These are phyloP conservation scores for Dorcus parallelipipedus DNA, from an alignment of 2,888 invertebrate species.

Conservation along the genomic window DNA sequence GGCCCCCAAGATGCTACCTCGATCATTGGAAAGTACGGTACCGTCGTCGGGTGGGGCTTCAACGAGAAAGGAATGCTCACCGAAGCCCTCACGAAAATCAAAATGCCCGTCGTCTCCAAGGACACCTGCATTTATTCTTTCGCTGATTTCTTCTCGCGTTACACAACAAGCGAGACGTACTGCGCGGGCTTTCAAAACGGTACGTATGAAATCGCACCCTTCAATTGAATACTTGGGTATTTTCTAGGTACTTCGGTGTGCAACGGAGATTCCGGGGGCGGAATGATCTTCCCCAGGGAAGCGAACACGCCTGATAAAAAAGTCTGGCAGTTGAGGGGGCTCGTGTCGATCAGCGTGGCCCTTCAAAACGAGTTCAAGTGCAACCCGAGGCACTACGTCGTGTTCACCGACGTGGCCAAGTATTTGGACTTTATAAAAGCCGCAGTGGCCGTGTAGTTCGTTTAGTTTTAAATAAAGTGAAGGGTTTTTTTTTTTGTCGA, in stretches of 20 bases:
- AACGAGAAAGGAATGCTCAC: constrained; percentile 58
- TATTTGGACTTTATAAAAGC: constrained; percentile 52
- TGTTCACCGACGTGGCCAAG: constrained; percentile 61
- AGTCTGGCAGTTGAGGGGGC: constrained; percentile 46
- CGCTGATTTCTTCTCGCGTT: constrained; percentile 59
- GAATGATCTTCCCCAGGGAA: constrained; percentile 44
- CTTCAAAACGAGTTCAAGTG: constrained; percentile 57
- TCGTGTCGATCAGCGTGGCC: constrained; percentile 59
- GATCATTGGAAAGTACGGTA: constrained; percentile 35
- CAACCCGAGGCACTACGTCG: constrained; percentile 58
- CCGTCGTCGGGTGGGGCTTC: constrained; percentile 52
- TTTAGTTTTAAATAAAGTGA: no score
- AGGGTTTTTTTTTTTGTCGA: no score
- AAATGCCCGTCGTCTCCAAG: constrained; percentile 60
- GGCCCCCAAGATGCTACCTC: constrained; percentile 27
- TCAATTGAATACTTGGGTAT: background rate
- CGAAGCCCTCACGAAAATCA: constrained; percentile 56
- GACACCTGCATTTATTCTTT: constrained; percentile 60
- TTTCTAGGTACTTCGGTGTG: constrained; percentile 57
- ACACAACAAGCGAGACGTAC: constrained; percentile 57
- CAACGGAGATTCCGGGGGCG: constrained; percentile 49
- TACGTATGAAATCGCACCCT: constrained; percentile 20
- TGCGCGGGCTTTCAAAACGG: constrained; percentile 51
- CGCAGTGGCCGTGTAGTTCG: constrained; percentile 6
- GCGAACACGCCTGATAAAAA: constrained; percentile 27